A percentile compares a stretch with the other conserved stretches of the same genome.
Conservation (phyloP, 2,888 invertebrate species). For the Tetrapedia diversipes region DNA sequence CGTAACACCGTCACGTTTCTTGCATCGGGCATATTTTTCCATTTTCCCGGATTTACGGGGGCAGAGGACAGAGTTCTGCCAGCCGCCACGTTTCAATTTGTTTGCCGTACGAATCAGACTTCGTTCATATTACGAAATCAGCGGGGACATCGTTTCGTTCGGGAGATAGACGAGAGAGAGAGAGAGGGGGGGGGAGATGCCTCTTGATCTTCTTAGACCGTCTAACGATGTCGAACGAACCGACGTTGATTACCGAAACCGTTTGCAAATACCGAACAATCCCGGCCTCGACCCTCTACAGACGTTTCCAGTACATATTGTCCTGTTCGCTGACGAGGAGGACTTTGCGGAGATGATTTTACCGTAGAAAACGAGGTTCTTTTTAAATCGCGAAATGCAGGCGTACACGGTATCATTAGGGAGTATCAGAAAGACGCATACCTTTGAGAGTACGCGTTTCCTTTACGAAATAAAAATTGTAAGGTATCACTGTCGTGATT, state of each 20-base stretch:
- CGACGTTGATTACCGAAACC: conserved; percentile 39
- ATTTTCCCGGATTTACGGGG: conserved; percentile 52
- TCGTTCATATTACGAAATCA: conserved; percentile 39
- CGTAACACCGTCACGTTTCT: neutral
- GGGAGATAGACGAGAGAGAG: conserved; percentile 1
- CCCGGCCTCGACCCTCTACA: neutral
- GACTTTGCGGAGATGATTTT: neutral
- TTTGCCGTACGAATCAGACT: conserved; percentile 50
- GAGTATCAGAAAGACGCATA: too few relatives aligned
- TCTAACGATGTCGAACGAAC: conserved; percentile 44
- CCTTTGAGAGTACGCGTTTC: too few relatives aligned
- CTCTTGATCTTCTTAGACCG: conserved; percentile 60
- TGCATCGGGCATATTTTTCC: conserved; percentile 38
- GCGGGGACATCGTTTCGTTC: conserved; percentile 40
- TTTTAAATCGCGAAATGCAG: neutral
- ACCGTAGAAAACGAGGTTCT: neutral
- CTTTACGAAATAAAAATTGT: too few relatives aligned
- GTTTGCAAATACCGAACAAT: conserved; percentile 33
- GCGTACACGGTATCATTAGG: too few relatives aligned
- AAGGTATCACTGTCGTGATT: too few relatives aligned
- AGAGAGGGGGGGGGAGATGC: neutral
- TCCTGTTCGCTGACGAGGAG: neutral
- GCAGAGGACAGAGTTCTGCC: neutral
- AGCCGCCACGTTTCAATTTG: conserved; percentile 46
- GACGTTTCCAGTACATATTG: conserved; percentile 16